Percentiles rank a stretch among this genome's conserved stretches.
Conservation (phyloP, 2,797 vertebrate species). For the Acrossocheilus fasciatus region DNA sequence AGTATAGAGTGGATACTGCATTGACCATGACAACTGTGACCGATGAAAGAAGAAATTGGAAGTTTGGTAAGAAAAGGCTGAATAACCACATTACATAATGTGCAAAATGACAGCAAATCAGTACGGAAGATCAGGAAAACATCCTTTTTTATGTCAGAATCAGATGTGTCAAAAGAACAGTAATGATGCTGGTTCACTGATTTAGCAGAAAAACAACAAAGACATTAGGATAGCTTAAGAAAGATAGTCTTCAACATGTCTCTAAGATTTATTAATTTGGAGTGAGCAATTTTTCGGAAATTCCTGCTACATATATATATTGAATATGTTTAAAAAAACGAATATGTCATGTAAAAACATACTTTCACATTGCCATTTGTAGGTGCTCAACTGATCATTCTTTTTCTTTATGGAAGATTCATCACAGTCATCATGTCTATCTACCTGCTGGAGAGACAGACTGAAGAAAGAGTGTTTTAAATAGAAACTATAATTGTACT, state of each 20-base stretch:
- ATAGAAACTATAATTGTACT: conserved; percentile 3
- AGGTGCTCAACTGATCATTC: not conserved
- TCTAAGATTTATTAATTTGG: not conserved
- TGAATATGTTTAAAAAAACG: too few species aligned
- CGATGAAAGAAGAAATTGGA: not conserved
- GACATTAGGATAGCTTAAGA: not conserved
- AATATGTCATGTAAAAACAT: not conserved
- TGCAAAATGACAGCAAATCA: not conserved
- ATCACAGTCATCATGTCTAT: not conserved
- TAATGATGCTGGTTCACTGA: not conserved
- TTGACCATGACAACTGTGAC: not conserved
- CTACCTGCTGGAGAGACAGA: not conserved
- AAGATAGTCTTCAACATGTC: not conserved
- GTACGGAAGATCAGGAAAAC: not conserved
- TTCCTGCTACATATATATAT: too few species aligned
- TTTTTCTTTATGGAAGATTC: not conserved
- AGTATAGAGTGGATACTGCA: not conserved
- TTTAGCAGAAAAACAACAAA: not conserved
- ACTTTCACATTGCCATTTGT: not conserved
- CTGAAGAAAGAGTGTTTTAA: not conserved
- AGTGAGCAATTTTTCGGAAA: not conserved
- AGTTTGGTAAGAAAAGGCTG: not conserved
- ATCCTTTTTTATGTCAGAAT: not conserved
- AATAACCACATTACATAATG: not conserved
- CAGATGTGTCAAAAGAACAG: not conserved